Evolutionary conservation across 2,888 invertebrate genomes (phyloP).

Genomic region (Subacronicta megacephala): DNA sequence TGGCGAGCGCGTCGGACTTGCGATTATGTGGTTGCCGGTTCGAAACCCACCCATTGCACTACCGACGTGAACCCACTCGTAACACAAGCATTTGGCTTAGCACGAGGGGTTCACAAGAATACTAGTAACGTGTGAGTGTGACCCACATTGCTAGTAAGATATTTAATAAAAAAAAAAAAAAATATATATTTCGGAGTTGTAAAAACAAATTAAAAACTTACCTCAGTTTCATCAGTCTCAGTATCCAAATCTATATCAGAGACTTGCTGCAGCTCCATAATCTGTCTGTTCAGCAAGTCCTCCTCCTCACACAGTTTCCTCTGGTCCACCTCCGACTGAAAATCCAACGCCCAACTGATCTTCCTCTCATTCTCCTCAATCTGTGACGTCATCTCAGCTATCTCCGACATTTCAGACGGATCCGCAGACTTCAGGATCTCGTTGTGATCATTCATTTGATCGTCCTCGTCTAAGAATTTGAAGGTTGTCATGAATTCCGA

Average conservation of each 20-base stretch:
- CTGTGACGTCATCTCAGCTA: slow-evolving; percentile 87
- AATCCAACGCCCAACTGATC: slow-evolving; percentile 90
- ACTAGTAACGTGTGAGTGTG: too few species aligned
- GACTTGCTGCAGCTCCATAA: slow-evolving; percentile 92
- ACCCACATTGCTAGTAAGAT: too few species aligned
- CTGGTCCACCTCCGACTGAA: slow-evolving; percentile 93
- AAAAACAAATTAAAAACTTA: slow-evolving; percentile 56
- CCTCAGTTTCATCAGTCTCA: slow-evolving; percentile 94
- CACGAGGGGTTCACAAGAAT: too few species aligned
- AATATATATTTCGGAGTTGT: too few species aligned
- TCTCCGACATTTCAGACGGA: slow-evolving; percentile 86
- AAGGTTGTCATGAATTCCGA: slow-evolving; percentile 81
- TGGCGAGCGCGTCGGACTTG: too few species aligned
- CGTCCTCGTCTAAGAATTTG: slow-evolving; percentile 83
- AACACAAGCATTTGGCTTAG: too few species aligned
- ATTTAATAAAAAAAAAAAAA: too few species aligned
- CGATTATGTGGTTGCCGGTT: too few species aligned
- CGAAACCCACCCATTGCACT: too few species aligned
- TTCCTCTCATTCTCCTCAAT: slow-evolving; percentile 89
- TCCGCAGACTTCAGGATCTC: slow-evolving; percentile 82
- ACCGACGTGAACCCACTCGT: too few species aligned
- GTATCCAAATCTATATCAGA: slow-evolving; percentile 94
- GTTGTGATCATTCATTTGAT: slow-evolving; percentile 79
- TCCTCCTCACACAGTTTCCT: slow-evolving; percentile 94
- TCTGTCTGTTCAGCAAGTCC: slow-evolving; percentile 93